Base-by-base conservation (phyloP, 2,888 invertebrate genomes). In the Heterodera filipjevi region DNA sequence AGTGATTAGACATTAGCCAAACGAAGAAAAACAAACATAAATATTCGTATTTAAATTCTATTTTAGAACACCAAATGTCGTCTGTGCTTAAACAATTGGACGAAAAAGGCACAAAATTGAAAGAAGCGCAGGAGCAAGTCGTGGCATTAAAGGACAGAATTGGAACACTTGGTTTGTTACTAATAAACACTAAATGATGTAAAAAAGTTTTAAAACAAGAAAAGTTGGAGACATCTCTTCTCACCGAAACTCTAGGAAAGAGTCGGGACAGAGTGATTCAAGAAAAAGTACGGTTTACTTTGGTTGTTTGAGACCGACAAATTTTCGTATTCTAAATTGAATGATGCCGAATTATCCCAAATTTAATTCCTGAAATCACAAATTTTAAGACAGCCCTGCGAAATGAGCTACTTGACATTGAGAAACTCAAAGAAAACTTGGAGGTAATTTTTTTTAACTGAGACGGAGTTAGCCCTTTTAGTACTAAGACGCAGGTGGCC, bases 401-500 rank as follows among this genome's bases (percentile, higher is more conserved):
- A 64, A 66, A 78, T 77, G 78, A 78, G 32, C 46, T 66, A 27
- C 66, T 77, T 77, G 19, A 35, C 30, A 46, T 78, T 27, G 73
- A 84, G 72, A 81, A 80, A 14, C 82, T 83, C 64, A 85, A 82
- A 35, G 82, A 83, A n/a, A n/a, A n/a, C n/a, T n/a, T n/a, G n/a
- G n/a, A n/a, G n/a, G n/a, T n/a, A n/a, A n/a, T n/a, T n/a, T n/a
- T n/a, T n/a, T n/a, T n/a, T n/a, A n/a, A n/a, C n/a, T n/a, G n/a
- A n/a, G n/a, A n/a, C n/a, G n/a, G n/a, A n/a, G n/a, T n/a, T n/a
- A n/a, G n/a, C n/a, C n/a, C n/a, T n/a, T n/a, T n/a, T n/a, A n/a
- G n/a, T n/a, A n/a, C n/a, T n/a, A n/a, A n/a, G n/a, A n/a, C n/a
- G n/a, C n/a, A n/a, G n/a, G n/a, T n/a, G n/a, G n/a, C n/a, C n/a